These are phyloP conservation scores for Meloidogyne chitwoodi DNA, from an alignment of 1,140 invertebrate genomes.

Conservation along the genomic window DNA sequence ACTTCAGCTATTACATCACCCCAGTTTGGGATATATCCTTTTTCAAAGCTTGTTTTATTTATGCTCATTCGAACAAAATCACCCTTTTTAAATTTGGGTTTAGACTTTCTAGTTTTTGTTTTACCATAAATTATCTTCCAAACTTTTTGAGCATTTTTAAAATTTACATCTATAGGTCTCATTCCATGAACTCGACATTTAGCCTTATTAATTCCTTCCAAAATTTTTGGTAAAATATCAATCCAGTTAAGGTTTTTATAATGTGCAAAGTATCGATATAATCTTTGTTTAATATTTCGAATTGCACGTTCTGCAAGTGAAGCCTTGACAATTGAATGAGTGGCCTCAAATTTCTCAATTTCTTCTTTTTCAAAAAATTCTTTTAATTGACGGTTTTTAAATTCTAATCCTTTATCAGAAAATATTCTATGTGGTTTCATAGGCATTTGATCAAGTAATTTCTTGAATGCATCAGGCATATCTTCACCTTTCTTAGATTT, in stretches of 20 bases:
- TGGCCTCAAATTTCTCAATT: not conserved
- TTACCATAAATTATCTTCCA: constrained; percentile 11
- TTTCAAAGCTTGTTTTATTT: not conserved
- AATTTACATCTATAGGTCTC: constrained; percentile 21
- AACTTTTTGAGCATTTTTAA: not conserved
- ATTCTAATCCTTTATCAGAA: constrained; percentile 31
- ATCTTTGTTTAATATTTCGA: constrained; percentile 33
- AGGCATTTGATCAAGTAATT: constrained; percentile 21
- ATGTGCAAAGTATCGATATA: constrained; percentile 37
- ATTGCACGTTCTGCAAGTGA: constrained; percentile 34
- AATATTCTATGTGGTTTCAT: constrained; percentile 19
- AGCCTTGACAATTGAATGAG: constrained; percentile 19
- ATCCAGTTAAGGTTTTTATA: constrained; percentile 22
- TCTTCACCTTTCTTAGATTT: not conserved
- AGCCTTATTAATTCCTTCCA: constrained; percentile 29
- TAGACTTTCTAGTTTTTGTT: not conserved
- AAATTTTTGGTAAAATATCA: constrained; percentile 27
- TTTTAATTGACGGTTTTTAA: constrained; percentile 16
- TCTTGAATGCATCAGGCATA: constrained; percentile 23
- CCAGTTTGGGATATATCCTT: constrained; percentile 14
- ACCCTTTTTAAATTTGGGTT: not conserved
- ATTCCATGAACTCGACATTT: constrained; percentile 21
- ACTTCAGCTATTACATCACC: not conserved
- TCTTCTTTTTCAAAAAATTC: constrained; percentile 33
- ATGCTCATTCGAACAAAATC: not conserved